phyloP scores from a whole-genome alignment of 2,888 invertebrate species.

The Alloscopus bannaensis region DNA sequence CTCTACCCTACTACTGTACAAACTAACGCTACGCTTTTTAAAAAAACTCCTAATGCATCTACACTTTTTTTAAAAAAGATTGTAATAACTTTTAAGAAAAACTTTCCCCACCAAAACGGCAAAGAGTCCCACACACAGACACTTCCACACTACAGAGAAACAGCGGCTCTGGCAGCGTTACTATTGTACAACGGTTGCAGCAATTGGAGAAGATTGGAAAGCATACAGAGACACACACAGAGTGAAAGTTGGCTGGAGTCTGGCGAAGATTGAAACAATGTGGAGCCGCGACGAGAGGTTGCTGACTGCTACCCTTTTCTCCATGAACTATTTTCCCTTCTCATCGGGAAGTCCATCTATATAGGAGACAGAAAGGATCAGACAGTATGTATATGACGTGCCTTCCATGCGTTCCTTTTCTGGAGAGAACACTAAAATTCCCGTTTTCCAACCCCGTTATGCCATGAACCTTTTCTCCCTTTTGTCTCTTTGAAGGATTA shows the following conservation, averaged over 20 bases:
- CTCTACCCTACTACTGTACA: too few relatives aligned
- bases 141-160: constrained; percentile 19
- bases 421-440: constrained; percentile 20
- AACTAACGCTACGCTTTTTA: too few relatives aligned
- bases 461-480: not conserved
- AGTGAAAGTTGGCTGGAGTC: not conserved
- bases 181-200: not conserved
- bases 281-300: constrained; percentile 47
- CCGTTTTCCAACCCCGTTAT: not conserved
- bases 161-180: not conserved
- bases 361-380: constrained; percentile 10
- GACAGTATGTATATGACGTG: constrained; percentile 1
- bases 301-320: constrained; percentile 64
- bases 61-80: too few relatives aligned
- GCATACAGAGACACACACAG: not conserved
- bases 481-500: constrained; percentile 20
- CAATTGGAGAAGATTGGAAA: not conserved
- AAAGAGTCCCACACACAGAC: constrained; percentile 31
- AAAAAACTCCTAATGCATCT: too few relatives aligned
- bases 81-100: constrained; percentile 20
- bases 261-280: constrained; percentile 24
- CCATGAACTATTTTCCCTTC: constrained; percentile 57
- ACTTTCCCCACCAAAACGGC: too few relatives aligned
- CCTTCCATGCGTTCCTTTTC: constrained; percentile 38
- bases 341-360: constrained; percentile 37